phyloP scores from a whole-genome alignment of 1,140 invertebrate species.

The Lordiphosa collinella region DNA sequence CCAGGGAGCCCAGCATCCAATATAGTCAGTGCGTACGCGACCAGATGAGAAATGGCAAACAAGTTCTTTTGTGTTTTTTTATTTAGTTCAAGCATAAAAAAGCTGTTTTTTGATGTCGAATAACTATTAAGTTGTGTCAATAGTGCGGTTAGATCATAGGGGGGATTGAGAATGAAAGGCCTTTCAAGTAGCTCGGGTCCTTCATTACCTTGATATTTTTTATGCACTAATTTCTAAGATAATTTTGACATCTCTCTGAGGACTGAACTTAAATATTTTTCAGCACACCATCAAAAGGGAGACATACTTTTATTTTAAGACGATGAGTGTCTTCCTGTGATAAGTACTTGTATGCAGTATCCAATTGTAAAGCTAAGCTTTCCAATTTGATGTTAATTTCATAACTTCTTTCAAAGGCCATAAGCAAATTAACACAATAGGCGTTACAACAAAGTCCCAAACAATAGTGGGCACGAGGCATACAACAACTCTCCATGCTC shows the following conservation, averaged over 20 bases:
- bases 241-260: too few relatives aligned
- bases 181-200: too few relatives aligned
- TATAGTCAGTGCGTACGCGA: slow-evolving; percentile 7
- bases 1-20: background rate
- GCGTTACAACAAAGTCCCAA: slow-evolving; percentile 1
- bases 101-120: background rate
- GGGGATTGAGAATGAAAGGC: background rate
- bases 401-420: background rate
- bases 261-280: too few relatives aligned
- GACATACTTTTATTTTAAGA: background rate
- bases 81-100: slow-evolving; percentile 1
- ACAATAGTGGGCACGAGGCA: slow-evolving; percentile 31
- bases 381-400: background rate
- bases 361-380: too few relatives aligned
- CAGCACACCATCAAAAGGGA: too few relatives aligned
- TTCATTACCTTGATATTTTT: background rate
- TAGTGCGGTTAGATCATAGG: slow-evolving; percentile 8
- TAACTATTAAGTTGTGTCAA: background rate
- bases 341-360: too few relatives aligned
- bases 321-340: background rate
- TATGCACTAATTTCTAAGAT: background rate
- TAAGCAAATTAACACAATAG: slow-evolving; percentile 35
- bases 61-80: slow-evolving; percentile 12
- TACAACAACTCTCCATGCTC: background rate
- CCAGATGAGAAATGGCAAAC: slow-evolving; percentile 15